Base-by-base conservation (phyloP, 2,113 vertebrate species). In the Macquaria ambigua region DNA sequence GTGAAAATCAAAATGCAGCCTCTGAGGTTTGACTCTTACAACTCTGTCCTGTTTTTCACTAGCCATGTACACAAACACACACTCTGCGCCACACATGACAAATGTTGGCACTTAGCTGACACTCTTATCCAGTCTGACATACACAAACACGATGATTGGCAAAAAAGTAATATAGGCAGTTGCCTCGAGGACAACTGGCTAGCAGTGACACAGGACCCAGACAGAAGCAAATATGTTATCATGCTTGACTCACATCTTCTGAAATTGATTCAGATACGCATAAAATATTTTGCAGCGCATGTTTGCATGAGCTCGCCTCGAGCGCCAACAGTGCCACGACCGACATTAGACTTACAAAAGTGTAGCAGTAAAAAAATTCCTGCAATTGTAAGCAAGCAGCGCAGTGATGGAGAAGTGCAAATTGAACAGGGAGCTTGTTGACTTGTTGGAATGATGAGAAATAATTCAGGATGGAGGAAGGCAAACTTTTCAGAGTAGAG, bases 231-330 rank as follows among this genome's bases (percentile, higher is more conserved):
- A 89, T 67, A 37, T 79, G 81, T 85, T 83, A 71, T 68, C 77
- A 87, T 81, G 83, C 84, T 87, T 79, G 16, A 78, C 78, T 90
- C 69, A 83, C 84, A 79, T 86, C 83, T 85, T 56, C 68, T 72
- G 50, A 89, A 87, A 90, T 81, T 66, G 86, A 87, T 89, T 89
- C 28, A 28, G 78, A 91, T 83, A 80, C 50, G 67, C 64, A 74
- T 41, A 79, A 79, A 79, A 83, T 83, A 79, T 89, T 90, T 61
- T 74, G 82, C 61, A 79, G 74, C 7, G 48, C 73, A 61, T 59
- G 83, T 39, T 89, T 69, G 46, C 67, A 75, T 61, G 58, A 84
- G 78, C 25, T 82, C 5, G 70, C 86, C 79, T 76, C 37, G 10
- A 81, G 82, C 14, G 9, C 31, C 61, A 34, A 31, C 58, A 1